A percentile compares a stretch with the other conserved stretches of the same genome.
Conservation (phyloP, 2,888 invertebrate species). For the Melanchra persicariae region DNA sequence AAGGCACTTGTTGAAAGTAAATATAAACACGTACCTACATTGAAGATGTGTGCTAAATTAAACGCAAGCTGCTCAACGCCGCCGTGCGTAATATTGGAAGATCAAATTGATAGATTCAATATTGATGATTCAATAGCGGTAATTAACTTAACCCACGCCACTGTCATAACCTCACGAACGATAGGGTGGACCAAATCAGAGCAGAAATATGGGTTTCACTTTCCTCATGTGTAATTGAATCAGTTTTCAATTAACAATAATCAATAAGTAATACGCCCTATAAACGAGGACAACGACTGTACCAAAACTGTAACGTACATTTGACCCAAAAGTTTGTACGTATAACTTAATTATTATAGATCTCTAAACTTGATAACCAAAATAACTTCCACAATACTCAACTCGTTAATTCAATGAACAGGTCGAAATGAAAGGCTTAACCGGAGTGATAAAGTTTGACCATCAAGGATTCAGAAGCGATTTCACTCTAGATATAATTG, state of each 20-base stretch:
- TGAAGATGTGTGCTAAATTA: conserved; percentile 1
- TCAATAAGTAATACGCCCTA: conserved; percentile 25
- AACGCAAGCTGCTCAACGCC: conserved; percentile 5
- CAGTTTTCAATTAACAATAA: conserved; percentile 41
- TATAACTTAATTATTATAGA: conserved; percentile 56
- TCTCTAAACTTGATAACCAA: conserved; percentile 63
- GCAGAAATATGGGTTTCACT: conserved; percentile 37
- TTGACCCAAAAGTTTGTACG: conserved; percentile 44
- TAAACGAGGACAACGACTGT: conserved; percentile 27
- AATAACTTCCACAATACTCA: conserved; percentile 54
- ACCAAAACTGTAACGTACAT: conserved; percentile 27
- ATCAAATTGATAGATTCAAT: conserved; percentile 25
- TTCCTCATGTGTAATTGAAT: conserved; percentile 27
- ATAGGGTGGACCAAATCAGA: conserved; percentile 2
- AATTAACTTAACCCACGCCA: conserved; percentile 27
- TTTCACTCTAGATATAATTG: conserved; percentile 97
- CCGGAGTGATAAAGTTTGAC: conserved; percentile 98
- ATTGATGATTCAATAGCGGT: conserved; percentile 30
- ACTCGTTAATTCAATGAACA: conserved; percentile 83
- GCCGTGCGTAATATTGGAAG: conserved; percentile 5
- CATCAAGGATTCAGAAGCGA: conserved; percentile 98
- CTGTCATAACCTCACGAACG: conserved; percentile 24
- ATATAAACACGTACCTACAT: conserved; percentile 3
- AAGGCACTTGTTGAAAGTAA: conserved; percentile 32
- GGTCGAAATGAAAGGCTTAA: conserved; percentile 98